Conservation (phyloP, 2,113 vertebrate genomes). For the Catagonus wagneri region DNA sequence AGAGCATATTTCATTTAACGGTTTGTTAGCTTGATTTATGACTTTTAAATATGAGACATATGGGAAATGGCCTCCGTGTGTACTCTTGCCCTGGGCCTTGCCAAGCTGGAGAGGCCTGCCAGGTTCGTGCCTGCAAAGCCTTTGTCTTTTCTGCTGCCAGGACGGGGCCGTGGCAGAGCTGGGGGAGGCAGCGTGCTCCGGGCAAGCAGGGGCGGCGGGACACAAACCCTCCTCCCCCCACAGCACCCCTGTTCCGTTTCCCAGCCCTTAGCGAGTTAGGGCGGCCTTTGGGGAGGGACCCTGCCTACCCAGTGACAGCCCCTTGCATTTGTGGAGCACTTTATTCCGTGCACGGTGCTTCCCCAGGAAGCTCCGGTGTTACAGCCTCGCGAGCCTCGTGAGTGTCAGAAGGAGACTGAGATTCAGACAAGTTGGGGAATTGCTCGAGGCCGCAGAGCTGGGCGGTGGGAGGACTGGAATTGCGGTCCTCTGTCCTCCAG, state of each 20-base stretch:
- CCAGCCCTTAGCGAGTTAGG: not conserved
- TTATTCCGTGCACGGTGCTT: not conserved
- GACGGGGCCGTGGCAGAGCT: not conserved
- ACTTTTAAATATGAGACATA: slow-evolving; percentile 78
- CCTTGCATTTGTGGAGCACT: fast-evolving
- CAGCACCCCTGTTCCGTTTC: not conserved
- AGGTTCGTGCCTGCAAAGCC: not conserved
- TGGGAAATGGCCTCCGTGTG: slow-evolving; percentile 46
- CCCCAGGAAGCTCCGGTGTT: not conserved
- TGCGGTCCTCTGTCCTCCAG: not conserved
- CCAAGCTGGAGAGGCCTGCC: slow-evolving; percentile 34
- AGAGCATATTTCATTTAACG: slow-evolving; percentile 83
- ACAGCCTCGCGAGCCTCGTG: not conserved
- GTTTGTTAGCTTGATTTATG: slow-evolving; percentile 83
- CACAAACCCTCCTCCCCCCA: fast-evolving
- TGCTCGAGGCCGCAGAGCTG: not conserved
- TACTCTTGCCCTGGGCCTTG: slow-evolving; percentile 57
- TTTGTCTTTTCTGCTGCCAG: not conserved
- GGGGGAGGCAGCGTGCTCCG: not conserved
- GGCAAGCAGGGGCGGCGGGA: not conserved
- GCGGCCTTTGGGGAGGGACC: not conserved
- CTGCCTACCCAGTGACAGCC: fast-evolving
- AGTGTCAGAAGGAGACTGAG: not conserved
- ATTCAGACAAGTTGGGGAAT: not conserved
- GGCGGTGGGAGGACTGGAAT: fast-evolving